These are phyloP conservation scores for Plagodis pulveraria DNA, from an alignment of 2,888 invertebrate genomes.

Conservation along the genomic window DNA sequence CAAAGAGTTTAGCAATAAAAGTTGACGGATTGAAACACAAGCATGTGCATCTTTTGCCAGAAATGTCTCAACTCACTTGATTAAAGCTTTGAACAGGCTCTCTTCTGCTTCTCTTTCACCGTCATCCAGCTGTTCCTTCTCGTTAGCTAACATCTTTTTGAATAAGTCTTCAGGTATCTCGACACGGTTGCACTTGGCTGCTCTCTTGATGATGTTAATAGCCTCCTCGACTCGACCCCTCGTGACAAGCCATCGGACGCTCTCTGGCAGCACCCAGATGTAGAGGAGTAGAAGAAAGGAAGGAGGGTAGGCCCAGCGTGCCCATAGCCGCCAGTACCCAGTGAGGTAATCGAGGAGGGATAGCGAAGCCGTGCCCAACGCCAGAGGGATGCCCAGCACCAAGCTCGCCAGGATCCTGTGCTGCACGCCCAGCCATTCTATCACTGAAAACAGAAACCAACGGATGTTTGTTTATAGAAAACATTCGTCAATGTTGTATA, in stretches of 20 bases:
- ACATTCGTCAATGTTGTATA: not conserved
- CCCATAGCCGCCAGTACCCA: conserved; percentile 88
- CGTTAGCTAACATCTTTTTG: conserved; percentile 61
- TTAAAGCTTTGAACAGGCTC: conserved; percentile 62
- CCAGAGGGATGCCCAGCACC: conserved; percentile 88
- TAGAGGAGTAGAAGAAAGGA: conserved; percentile 88
- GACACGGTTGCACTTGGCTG: conserved; percentile 86
- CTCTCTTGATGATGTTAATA: conserved; percentile 83
- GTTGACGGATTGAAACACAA: not conserved
- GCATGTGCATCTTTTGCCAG: too few species aligned
- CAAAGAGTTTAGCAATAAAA: not conserved
- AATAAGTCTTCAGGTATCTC: conserved; percentile 77
- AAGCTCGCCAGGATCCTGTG: conserved; percentile 90
- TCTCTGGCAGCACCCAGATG: conserved; percentile 90
- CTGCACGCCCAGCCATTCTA: conserved; percentile 91
- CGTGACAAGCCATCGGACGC: conserved; percentile 90
- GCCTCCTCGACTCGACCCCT: conserved; percentile 87
- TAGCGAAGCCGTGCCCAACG: conserved; percentile 88
- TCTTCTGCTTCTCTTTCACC: conserved; percentile 59
- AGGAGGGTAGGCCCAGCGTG: conserved; percentile 89
- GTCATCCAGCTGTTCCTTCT: conserved; percentile 57
- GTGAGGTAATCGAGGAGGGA: conserved; percentile 88
- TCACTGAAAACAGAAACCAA: conserved; percentile 77
- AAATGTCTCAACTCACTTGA: conserved; percentile 55
- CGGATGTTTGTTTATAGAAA: not conserved